Conservation (phyloP, 1,140 invertebrate species). For the Asbolus verrucosus region DNA sequence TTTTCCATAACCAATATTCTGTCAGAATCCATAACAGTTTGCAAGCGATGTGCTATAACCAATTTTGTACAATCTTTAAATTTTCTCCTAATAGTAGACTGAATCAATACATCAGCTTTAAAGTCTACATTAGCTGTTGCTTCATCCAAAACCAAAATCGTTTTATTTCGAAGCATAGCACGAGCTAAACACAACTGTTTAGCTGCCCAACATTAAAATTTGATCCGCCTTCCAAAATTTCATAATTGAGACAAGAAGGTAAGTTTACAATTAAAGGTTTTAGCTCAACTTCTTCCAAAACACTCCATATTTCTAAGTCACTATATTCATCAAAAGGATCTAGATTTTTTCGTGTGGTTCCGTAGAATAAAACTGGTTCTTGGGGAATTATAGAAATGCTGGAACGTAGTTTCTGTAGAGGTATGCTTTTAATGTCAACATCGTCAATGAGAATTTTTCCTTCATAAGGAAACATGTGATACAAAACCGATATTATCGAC, state of each 20-base stretch:
- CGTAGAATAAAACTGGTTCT: constrained; percentile 78
- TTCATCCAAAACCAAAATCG: constrained; percentile 68
- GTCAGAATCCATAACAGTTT: constrained; percentile 77
- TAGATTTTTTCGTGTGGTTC: constrained; percentile 70
- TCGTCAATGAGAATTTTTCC: constrained; percentile 73
- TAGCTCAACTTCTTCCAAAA: constrained; percentile 68
- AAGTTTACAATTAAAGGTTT: constrained; percentile 67
- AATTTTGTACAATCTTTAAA: constrained; percentile 76
- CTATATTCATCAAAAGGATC: constrained; percentile 73
- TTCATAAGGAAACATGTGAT: constrained; percentile 69
- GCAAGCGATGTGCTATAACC: constrained; percentile 77
- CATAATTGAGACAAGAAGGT: constrained; percentile 60
- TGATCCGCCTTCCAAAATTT: constrained; percentile 71
- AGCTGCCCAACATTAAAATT: constrained; percentile 69
- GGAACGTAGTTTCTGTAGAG: constrained; percentile 72
- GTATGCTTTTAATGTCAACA: constrained; percentile 71
- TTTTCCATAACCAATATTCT: constrained; percentile 62
- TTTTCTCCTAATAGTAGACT: constrained; percentile 70
- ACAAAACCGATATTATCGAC: constrained; percentile 77
- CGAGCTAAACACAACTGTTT: constrained; percentile 69
- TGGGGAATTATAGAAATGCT: constrained; percentile 78
- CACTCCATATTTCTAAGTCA: constrained; percentile 75
- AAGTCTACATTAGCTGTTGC: constrained; percentile 57
- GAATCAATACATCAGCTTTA: constrained; percentile 72
- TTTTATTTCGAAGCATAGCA: constrained; percentile 72